Base-by-base conservation (phyloP, 2,888 invertebrate genomes). In the Temnothorax unifasciatus region DNA sequence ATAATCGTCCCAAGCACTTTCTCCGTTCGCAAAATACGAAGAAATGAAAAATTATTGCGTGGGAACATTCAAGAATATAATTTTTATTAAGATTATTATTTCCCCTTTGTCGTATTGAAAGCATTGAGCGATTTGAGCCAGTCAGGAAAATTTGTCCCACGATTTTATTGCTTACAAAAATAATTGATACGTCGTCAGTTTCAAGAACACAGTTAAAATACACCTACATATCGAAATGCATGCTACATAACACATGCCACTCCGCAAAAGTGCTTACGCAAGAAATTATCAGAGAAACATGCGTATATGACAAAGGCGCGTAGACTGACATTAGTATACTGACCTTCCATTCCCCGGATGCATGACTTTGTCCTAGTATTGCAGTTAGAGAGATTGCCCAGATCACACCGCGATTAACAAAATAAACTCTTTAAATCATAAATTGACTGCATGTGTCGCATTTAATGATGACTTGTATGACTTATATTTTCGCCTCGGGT, bases 211-310 rank as follows among this genome's bases (percentile, higher is more conserved):
- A 29, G 21, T 69, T 57, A 47, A 57, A 34, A 47, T n/a, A 13
- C n/a, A 13, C 47, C 9, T 76, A 76, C 21, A 34, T 34, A 41
- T 5, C 8, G 5, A 34, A 50, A 47, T 73, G 29, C 50, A 29
- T 21, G 15, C 47, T 47, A 29, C 25, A 54, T 25, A n/a, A 54
- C 52, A 29, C 25, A 61, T 25, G 38, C 38, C 41, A 11, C 21
- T n/a, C 8, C n/a, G 41, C 66, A 61, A 25, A 63, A 52, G 25
- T 18, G 34, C 9, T 76, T 79, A 76, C 29, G 75, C 61, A 86
- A 86, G 85, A 76, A 87, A 79, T 88, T 84, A 87, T 85, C 69
- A 68, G 77, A 52, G 82, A 85, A 89, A 89, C 21, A 18, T 76
- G 25, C n/a, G 11, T 59, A 44, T 52, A 54, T 3, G 21, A 76